Percentiles rank a stretch among this genome's conserved stretches.
Evolutionary conservation across 2,113 vertebrate genomes (phyloP).

Genomic region (Procavia capensis): DNA sequence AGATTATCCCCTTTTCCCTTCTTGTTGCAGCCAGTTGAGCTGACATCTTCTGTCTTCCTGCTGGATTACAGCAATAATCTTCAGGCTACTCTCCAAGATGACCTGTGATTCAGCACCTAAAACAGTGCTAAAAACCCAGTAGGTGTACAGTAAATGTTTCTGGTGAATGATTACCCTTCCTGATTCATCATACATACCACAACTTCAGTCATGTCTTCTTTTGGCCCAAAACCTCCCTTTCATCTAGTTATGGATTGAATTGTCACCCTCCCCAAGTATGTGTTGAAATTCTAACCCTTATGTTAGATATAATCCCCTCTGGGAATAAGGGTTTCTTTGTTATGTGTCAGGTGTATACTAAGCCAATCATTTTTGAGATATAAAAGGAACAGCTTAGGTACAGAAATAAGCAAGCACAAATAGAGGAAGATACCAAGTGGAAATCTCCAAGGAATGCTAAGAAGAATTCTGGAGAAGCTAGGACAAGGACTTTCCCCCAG

Average conservation of each 20-base stretch:
- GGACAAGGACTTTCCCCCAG: not conserved
- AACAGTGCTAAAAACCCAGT: too few relatives aligned
- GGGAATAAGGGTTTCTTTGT: not conserved
- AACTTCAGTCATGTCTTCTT: not conserved
- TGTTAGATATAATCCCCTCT: too few relatives aligned
- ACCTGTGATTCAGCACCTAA: too few relatives aligned
- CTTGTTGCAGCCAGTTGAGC: not conserved
- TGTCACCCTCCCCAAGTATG: too few relatives aligned
- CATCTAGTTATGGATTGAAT: too few relatives aligned
- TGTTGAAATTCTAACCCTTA: too few relatives aligned
- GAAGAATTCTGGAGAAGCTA: not conserved
- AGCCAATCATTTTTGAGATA: not conserved
- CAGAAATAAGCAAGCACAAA: not conserved
- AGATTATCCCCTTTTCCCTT: not conserved
- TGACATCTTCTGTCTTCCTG: not conserved
- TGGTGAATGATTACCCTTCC: not conserved
- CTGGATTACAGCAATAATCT: not conserved
- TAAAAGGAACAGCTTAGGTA: too few relatives aligned
- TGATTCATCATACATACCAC: not conserved
- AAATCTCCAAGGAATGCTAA: not conserved
- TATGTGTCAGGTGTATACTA: not conserved
- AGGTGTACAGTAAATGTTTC: not conserved
- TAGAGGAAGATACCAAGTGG: not conserved
- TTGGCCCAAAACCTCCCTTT: conserved; percentile 6
- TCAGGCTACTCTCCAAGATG: not conserved